phyloP scores from a whole-genome alignment of 2,113 vertebrate species.

The Calidris pugnax region DNA sequence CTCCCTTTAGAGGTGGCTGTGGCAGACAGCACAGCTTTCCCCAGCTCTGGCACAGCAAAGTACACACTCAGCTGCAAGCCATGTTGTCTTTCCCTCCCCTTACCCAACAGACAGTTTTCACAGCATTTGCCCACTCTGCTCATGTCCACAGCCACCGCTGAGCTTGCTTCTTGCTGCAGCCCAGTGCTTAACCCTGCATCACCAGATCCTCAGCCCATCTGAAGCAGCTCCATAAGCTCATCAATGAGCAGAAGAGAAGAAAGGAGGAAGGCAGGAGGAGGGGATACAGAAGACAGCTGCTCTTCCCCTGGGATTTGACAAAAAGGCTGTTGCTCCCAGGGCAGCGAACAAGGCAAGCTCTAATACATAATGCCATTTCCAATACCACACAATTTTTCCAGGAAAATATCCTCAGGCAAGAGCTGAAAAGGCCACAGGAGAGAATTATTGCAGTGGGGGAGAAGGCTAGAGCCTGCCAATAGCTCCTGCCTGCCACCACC shows the following conservation, averaged over 20 bases:
- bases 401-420: background rate
- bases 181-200: background rate
- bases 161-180: background rate
- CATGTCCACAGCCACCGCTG: rapidly evolving
- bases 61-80: background rate
- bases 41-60: background rate
- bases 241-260: rapidly evolving
- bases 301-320: background rate
- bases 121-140: background rate
- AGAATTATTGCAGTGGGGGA: background rate
- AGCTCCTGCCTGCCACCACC: background rate
- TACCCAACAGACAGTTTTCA: background rate
- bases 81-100: background rate
- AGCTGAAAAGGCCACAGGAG: background rate
- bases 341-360: background rate
- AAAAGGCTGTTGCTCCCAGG: background rate
- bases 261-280: background rate
- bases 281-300: background rate
- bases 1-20: background rate
- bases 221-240: background rate
- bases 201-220: background rate
- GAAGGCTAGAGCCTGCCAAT: background rate
- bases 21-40: background rate
- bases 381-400: background rate
- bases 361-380: background rate